Evolutionary conservation across 1,140 invertebrate species (phyloP).

Genomic region (Brachionus angularis): DNA sequence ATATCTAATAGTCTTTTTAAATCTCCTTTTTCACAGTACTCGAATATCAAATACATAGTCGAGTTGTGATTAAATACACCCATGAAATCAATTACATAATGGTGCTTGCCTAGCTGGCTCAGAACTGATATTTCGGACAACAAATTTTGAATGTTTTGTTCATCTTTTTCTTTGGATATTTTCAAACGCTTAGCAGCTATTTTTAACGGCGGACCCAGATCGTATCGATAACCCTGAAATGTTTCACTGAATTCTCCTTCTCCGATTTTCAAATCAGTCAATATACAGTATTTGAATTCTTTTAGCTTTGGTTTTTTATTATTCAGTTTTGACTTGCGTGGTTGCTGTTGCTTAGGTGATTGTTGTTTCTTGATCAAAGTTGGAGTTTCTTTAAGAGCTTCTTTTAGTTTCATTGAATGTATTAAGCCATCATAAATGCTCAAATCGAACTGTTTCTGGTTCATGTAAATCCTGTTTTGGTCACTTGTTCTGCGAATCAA

Average conservation of each 20-base stretch:
- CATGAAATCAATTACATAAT: constrained; percentile 33
- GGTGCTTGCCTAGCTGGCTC: neutral
- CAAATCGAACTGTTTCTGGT: neutral
- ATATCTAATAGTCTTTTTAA: constrained; percentile 15
- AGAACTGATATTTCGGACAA: constrained; percentile 14
- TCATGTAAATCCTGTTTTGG: neutral
- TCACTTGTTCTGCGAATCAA: neutral
- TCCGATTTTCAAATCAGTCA: constrained; percentile 43
- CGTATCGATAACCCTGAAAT: constrained; percentile 37
- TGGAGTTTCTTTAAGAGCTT: constrained; percentile 11
- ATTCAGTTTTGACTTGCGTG: neutral
- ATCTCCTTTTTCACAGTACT: constrained; percentile 32
- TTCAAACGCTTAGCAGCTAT: constrained; percentile 41
- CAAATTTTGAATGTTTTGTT: constrained; percentile 31
- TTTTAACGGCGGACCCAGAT: constrained; percentile 38
- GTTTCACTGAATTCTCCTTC: constrained; percentile 42
- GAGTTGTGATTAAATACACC: neutral
- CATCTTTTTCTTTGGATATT: constrained; percentile 12
- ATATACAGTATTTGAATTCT: constrained; percentile 35
- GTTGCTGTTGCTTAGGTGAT: neutral
- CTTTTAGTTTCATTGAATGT: constrained; percentile 2
- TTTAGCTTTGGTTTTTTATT: constrained; percentile 9
- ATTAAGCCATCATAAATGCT: neutral
- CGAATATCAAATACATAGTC: constrained; percentile 30
- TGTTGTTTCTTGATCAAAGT: neutral